A percentile compares a stretch with the other conserved stretches of the same genome.
Conservation (phyloP, 1,140 invertebrate species). For the Drosophila bocqueti region DNA sequence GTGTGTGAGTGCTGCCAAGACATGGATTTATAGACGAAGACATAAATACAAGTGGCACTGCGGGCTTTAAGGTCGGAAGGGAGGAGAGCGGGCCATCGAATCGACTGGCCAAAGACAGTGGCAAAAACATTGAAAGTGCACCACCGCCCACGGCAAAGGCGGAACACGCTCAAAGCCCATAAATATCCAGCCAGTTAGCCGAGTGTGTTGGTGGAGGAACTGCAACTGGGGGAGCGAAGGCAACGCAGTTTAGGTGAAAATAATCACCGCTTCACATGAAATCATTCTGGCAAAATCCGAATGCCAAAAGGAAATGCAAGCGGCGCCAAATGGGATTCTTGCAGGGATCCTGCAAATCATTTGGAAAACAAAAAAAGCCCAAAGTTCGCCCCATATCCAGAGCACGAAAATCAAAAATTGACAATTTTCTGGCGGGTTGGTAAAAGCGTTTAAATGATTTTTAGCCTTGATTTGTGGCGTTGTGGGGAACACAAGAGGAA, state of each 20-base stretch:
- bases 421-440: slow-evolving; percentile 56
- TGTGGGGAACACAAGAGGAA: slow-evolving; percentile 26
- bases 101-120: slow-evolving; percentile 67
- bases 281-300: slow-evolving; percentile 76
- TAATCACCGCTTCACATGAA: slow-evolving; percentile 85
- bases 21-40: slow-evolving; percentile 83
- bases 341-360: slow-evolving; percentile 27
- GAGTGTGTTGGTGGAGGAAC: slow-evolving; percentile 27
- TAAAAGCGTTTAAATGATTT: slow-evolving; percentile 75
- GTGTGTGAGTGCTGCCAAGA: slow-evolving; percentile 56
- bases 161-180: slow-evolving; percentile 81
- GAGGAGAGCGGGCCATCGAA: slow-evolving; percentile 26
- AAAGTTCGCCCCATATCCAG: slow-evolving; percentile 67
- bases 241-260: slow-evolving; percentile 77
- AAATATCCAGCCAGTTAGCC: slow-evolving; percentile 74
- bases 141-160: slow-evolving; percentile 53
- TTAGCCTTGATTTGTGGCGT: slow-evolving; percentile 62
- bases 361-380: slow-evolving; percentile 46
- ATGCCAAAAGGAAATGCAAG: slow-evolving; percentile 70
- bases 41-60: slow-evolving; percentile 78
- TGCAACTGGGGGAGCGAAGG: slow-evolving; percentile 34
- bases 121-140: slow-evolving; percentile 61
- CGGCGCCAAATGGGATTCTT: slow-evolving; percentile 45
- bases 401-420: slow-evolving; percentile 78
- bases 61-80: slow-evolving; percentile 31